Evolutionary conservation across 2,888 invertebrate genomes (phyloP).

Genomic region (Crematogaster levior): DNA sequence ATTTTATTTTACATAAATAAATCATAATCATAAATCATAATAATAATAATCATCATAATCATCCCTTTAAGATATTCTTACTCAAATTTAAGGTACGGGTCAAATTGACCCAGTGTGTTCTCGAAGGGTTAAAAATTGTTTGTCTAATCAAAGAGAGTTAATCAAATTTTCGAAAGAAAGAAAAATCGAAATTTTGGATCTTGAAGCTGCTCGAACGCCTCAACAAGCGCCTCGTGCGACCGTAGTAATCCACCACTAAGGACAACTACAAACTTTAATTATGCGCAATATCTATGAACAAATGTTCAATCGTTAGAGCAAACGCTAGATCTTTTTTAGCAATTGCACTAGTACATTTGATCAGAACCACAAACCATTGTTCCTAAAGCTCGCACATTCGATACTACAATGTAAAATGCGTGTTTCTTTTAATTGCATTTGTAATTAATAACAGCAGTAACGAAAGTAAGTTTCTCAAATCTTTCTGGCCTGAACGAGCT

Average conservation of each 20-base stretch:
- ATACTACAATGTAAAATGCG: not conserved
- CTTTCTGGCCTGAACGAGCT: slow-evolving; percentile 93
- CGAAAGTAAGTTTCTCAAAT: slow-evolving; percentile 77
- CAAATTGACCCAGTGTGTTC: too few relatives aligned
- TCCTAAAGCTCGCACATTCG: not conserved
- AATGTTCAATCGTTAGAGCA: slow-evolving; percentile 20
- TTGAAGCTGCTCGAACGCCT: not conserved
- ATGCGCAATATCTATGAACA: slow-evolving; percentile 7
- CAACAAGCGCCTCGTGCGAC: not conserved
- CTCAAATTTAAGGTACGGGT: too few relatives aligned
- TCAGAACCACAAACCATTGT: not conserved
- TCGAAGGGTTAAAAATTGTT: too few relatives aligned
- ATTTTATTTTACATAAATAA: too few relatives aligned
- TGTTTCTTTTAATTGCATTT: not conserved
- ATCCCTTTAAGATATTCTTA: too few relatives aligned
- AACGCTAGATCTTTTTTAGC: slow-evolving; percentile 1
- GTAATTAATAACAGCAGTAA: not conserved
- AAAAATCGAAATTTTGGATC: slow-evolving; percentile 19
- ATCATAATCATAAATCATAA: too few relatives aligned
- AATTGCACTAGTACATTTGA: not conserved
- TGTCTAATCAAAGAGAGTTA: slow-evolving; percentile 13
- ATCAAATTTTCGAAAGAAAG: not conserved
- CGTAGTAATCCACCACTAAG: not conserved
- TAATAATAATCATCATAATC: too few relatives aligned
- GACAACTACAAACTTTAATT: not conserved